phyloP scores from a whole-genome alignment of 1,140 invertebrate genomes.

The Hylaeus volcanicus region DNA sequence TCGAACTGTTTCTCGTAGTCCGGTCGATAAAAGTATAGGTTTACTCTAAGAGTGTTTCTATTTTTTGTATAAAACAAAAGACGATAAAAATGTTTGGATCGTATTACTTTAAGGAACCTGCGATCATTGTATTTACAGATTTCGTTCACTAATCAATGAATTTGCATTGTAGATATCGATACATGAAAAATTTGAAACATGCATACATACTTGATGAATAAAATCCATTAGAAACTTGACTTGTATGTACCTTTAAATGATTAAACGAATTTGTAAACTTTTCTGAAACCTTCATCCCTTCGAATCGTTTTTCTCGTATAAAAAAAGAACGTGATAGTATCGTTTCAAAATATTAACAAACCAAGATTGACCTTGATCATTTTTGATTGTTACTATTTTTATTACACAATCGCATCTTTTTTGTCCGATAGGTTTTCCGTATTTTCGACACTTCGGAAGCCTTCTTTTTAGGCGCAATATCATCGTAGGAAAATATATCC shows the following conservation, averaged over 20 bases:
- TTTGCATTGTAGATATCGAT: not conserved
- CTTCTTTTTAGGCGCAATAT: not conserved
- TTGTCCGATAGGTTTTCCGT: not conserved
- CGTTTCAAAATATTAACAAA: not conserved
- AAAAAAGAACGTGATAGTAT: no score
- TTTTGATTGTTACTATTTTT: not conserved
- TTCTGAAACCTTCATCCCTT: not conserved
- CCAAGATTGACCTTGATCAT: not conserved
- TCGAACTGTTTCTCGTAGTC: not conserved
- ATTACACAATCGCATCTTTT: not conserved
- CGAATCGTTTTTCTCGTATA: not conserved
- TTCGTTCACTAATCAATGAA: not conserved
- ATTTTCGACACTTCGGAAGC: not conserved
- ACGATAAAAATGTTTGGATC: not conserved
- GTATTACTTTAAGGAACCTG: not conserved
- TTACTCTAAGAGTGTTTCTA: not conserved
- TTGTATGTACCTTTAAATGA: not conserved
- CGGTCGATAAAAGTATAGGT: not conserved
- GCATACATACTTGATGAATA: not conserved
- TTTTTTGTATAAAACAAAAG: not conserved
- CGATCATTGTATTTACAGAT: not conserved
- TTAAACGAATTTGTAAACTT: slow-evolving; percentile 16
- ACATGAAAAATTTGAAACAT: not conserved
- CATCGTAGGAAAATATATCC: slow-evolving; percentile 22
- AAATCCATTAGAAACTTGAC: not conserved